Evolutionary conservation across 2,888 invertebrate genomes (phyloP).

Genomic region (Branchipolynoe longqiensis): DNA sequence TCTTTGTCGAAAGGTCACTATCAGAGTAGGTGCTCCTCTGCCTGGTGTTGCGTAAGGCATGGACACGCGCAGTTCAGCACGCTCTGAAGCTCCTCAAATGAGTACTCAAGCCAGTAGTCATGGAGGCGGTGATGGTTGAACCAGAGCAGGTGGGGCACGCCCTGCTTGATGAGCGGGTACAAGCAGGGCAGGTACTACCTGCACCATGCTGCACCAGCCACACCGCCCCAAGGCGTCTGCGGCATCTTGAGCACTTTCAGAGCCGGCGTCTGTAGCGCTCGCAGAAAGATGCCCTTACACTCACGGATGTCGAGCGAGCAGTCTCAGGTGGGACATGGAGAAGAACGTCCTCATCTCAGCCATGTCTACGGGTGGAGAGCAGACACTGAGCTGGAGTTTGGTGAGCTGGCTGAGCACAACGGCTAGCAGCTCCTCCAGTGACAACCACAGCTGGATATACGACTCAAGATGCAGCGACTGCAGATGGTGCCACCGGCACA

Average conservation of each 20-base stretch:
- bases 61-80: slow-evolving; percentile 9
- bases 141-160: slow-evolving; percentile 20
- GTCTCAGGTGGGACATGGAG: slow-evolving; percentile 8
- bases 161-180: slow-evolving; percentile 29
- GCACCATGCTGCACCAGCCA: background rate
- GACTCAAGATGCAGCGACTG: background rate
- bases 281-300: slow-evolving; percentile 40
- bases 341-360: background rate
- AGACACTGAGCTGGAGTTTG: slow-evolving; percentile 11
- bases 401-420: slow-evolving; percentile 6
- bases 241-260: slow-evolving; percentile 3
- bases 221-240: background rate
- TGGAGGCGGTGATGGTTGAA: slow-evolving; percentile 49
- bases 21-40: background rate
- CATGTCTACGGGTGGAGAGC: slow-evolving; percentile 3
- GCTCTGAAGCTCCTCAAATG: slow-evolving; percentile 44
- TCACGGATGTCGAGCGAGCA: slow-evolving; percentile 15
- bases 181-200: slow-evolving; percentile 38
- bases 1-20: background rate
- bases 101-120: slow-evolving; percentile 47
- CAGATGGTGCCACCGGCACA: slow-evolving; percentile 32
- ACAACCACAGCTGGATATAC: slow-evolving; percentile 3
- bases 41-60: slow-evolving; percentile 19
- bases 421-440: slow-evolving; percentile 32
- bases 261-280: background rate